Percentiles rank a stretch among this genome's conserved stretches.
phyloP scores from a whole-genome alignment of 2,113 vertebrate genomes.

The Sardina pilchardus region DNA sequence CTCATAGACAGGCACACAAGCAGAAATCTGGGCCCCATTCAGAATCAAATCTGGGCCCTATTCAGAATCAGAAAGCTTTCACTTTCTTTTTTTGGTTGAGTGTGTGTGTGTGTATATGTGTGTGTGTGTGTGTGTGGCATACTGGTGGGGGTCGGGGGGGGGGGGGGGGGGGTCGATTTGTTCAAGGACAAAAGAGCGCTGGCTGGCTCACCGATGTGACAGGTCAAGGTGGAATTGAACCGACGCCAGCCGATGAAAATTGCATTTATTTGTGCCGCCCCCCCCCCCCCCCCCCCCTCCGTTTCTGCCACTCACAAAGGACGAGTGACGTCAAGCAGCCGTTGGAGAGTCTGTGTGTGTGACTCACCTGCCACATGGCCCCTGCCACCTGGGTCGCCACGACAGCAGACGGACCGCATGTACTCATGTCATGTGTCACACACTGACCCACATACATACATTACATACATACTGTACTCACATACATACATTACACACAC shows the following conservation, averaged over 20 bases:
- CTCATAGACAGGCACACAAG: background rate
- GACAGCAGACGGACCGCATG: background rate
- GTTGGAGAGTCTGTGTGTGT: background rate
- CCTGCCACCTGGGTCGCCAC: background rate
- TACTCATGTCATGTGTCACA: background rate
- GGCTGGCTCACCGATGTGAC: background rate
- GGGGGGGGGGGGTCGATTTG: background rate
- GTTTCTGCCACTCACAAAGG: background rate
- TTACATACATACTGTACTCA: background rate
- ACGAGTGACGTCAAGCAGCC: background rate
- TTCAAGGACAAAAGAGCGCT: background rate
- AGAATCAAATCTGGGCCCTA: background rate
- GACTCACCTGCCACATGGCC: background rate
- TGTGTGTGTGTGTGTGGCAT: background rate
- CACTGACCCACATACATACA: background rate
- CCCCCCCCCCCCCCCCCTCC: too few relatives aligned
- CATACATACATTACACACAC: background rate
- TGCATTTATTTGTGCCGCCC: background rate
- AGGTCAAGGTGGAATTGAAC: background rate
- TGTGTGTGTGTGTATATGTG: background rate
- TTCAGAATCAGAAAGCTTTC: background rate
- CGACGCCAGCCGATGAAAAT: background rate
- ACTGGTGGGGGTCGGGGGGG: background rate
- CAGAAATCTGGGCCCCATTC: constrained; percentile 2
- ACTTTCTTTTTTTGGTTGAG: background rate